phyloP scores from a whole-genome alignment of 2,888 invertebrate genomes.

The Meloe dianella region DNA sequence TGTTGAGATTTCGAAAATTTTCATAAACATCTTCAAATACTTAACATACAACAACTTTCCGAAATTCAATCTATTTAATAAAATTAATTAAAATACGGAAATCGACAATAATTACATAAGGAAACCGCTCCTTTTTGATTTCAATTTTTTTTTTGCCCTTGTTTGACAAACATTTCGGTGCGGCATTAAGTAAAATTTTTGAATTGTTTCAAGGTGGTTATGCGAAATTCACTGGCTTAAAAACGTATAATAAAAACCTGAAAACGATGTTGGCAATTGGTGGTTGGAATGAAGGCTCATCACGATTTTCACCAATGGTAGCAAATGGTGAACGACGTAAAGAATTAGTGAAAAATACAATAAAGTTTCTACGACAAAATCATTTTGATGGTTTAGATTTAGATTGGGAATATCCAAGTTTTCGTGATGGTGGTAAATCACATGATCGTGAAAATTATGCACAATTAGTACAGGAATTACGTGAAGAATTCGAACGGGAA shows the following conservation, averaged over 20 bases:
- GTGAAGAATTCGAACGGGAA: constrained; percentile 89
- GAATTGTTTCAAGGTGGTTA: constrained; percentile 76
- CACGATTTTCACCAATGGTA: constrained; percentile 87
- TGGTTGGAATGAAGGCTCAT: constrained; percentile 93
- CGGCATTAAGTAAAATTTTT: constrained; percentile 7
- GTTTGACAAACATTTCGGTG: not conserved
- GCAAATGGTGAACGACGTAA: constrained; percentile 77
- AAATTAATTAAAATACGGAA: constrained; percentile 7
- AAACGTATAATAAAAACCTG: constrained; percentile 89
- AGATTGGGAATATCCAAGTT: constrained; percentile 90
- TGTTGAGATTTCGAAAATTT: not conserved
- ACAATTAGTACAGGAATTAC: constrained; percentile 83
- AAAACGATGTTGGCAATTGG: constrained; percentile 92
- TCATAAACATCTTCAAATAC: not conserved
- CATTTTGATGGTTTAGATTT: constrained; percentile 92
- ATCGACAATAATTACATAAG: not conserved
- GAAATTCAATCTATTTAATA: not conserved
- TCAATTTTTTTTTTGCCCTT: not conserved
- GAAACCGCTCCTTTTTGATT: not conserved
- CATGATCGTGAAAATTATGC: constrained; percentile 89
- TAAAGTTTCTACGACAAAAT: constrained; percentile 88
- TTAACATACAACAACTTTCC: not conserved
- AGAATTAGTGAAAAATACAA: constrained; percentile 81
- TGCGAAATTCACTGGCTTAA: constrained; percentile 90
- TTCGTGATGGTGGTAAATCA: constrained; percentile 79